Percentiles rank a stretch among this genome's conserved stretches.
These are phyloP conservation scores for Drosophila teissieri DNA, from an alignment of 1,140 invertebrate genomes.

Conservation along the genomic window DNA sequence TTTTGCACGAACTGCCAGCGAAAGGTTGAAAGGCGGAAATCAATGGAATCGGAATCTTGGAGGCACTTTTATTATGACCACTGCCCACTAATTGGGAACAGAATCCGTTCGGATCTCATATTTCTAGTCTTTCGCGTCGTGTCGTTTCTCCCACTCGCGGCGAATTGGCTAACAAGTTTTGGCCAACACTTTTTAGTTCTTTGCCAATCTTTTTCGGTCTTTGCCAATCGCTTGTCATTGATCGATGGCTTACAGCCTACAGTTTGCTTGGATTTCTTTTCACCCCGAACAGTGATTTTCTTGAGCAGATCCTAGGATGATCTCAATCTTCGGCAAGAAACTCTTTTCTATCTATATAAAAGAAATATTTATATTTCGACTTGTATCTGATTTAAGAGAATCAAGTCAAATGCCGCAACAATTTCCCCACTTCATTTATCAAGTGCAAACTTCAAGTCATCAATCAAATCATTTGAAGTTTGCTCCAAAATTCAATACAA, in stretches of 20 bases:
- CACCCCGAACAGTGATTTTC: slow-evolving; percentile 2
- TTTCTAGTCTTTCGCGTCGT: slow-evolving; percentile 37
- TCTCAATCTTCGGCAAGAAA: slow-evolving; percentile 7
- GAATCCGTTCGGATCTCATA: slow-evolving; percentile 11
- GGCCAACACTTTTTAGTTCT: slow-evolving; percentile 17
- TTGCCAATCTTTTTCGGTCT: background rate
- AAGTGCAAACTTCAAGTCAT: slow-evolving; percentile 5
- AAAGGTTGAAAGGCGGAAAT: slow-evolving; percentile 62
- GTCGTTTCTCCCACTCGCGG: slow-evolving; percentile 17
- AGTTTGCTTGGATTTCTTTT: slow-evolving; percentile 17
- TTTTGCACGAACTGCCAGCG: slow-evolving; percentile 4
- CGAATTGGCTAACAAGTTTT: slow-evolving; percentile 43
- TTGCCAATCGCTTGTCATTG: slow-evolving; percentile 23
- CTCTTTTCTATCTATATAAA: no score
- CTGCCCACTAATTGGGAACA: slow-evolving; percentile 7
- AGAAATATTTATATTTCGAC: no score
- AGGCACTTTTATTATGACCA: background rate
- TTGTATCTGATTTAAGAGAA: no score
- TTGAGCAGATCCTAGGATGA: slow-evolving; percentile 17
- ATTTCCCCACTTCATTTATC: background rate
- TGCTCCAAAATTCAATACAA: background rate
- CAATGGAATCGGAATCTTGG: slow-evolving; percentile 52
- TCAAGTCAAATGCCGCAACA: background rate
- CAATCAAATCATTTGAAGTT: slow-evolving; percentile 9
- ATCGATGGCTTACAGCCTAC: slow-evolving; percentile 33